Base-by-base conservation (phyloP, 2,113 vertebrate species). In the Hemibates koningsi region DNA sequence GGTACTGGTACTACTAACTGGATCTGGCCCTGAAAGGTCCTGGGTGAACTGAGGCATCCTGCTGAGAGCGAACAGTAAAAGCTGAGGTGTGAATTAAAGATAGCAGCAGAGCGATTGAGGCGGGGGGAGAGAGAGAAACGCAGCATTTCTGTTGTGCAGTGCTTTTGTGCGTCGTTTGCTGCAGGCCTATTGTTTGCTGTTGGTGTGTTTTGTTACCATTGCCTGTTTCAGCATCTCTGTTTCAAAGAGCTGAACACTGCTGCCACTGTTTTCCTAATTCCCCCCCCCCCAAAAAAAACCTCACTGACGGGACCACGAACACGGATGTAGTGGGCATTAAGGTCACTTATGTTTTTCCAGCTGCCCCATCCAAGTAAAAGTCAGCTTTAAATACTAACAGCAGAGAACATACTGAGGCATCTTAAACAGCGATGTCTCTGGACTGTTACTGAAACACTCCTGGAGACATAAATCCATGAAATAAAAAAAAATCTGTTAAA, bases 141-240 rank as follows among this genome's bases (percentile, higher is more conserved):
- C 93, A 94, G 92, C 92, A 88, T 80, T 93, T 94, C 91, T 94
- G 93, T 96, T 90, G 86, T 92, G 57, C 34, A 56, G 54, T 41
- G 80, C 87, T 86, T 94, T 91, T 95, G 85, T 94, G 88, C 48
- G 54, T 68, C 85, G 84, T 89, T 92, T 91, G 91, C 85, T 54
- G 16, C 66, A 48, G n/a, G 82, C 63, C 80, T 16, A 84, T 94
- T 93, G 89, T 91, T 54, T 48, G 76, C 85, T 63, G 76, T 80
- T 82, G 78, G n/a, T 88, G 87, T 80, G 84, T 92, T 96, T 95
- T 94, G 95, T 95, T 80, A 76, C 61, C n/a, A 59, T 90, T 91
- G 89, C 90, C 87, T 92, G 82, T 95, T 94, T 94, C 94, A 95
- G 93, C 95, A 93, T 82, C 93, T 89, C 90, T 93, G 76, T 71